Evolutionary conservation across 53 echinoderm and acorn worm species (phyloP).

Genomic region (Hippasteria phrygiana): DNA sequence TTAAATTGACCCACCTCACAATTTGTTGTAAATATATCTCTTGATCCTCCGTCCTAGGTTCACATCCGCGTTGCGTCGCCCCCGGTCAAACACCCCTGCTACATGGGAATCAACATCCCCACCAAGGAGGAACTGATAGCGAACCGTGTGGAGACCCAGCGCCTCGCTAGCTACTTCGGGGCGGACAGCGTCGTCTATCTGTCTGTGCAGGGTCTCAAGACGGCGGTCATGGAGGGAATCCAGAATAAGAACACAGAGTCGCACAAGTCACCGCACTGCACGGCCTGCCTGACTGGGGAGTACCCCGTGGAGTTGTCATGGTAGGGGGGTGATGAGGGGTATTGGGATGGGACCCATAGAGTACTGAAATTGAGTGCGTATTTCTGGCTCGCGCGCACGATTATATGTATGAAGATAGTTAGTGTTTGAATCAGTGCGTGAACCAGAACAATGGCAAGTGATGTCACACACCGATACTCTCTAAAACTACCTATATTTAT

Average conservation of each 20-base stretch:
- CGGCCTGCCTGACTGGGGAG: constrained; percentile 93
- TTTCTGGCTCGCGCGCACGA: too few relatives aligned
- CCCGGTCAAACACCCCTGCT: constrained; percentile 97
- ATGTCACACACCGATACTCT: too few relatives aligned
- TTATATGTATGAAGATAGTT: too few relatives aligned
- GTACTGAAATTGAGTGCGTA: too few relatives aligned
- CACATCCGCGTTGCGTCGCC: constrained; percentile 99
- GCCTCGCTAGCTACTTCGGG: constrained; percentile 85
- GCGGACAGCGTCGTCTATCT: constrained; percentile 97
- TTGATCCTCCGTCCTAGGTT: constrained; percentile 64
- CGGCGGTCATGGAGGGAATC: constrained; percentile 91
- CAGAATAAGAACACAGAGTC: constrained; percentile 54
- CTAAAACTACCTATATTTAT: too few relatives aligned
- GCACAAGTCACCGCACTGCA: constrained; percentile 84
- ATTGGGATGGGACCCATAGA: too few relatives aligned
- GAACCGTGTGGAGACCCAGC: constrained; percentile 76
- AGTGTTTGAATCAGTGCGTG: too few relatives aligned
- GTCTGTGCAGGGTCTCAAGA: constrained; percentile 83
- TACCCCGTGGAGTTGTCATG: constrained; percentile 90
- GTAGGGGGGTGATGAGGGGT: constrained; percentile 32
- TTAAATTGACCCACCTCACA: too few relatives aligned
- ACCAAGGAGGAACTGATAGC: constrained; percentile 97
- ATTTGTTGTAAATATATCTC: too few relatives aligned
- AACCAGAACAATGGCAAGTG: too few relatives aligned
- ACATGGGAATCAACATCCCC: constrained; percentile 99